Percentiles rank a stretch among this genome's conserved stretches.
Evolutionary conservation across 2,113 vertebrate species (phyloP).

Genomic region (Cololabis saira): DNA sequence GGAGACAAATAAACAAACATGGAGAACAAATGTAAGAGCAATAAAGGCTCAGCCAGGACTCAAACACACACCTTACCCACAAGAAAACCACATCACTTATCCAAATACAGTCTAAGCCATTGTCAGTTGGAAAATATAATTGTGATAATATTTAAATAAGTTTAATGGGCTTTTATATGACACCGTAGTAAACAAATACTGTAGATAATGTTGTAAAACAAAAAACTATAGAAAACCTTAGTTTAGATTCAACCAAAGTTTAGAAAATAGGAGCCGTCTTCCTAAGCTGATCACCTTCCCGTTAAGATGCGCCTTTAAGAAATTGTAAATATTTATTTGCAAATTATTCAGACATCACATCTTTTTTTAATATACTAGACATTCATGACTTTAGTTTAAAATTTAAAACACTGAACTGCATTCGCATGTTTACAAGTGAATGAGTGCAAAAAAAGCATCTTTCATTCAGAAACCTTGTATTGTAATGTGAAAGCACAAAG

Average conservation of each 20-base stretch:
- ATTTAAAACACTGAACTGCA: constrained; percentile 38
- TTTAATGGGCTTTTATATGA: too few relatives aligned
- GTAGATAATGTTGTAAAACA: too few relatives aligned
- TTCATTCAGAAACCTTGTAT: constrained; percentile 20
- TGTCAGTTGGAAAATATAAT: constrained; percentile 45
- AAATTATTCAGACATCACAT: constrained; percentile 32
- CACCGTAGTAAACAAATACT: too few relatives aligned
- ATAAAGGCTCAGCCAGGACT: background rate
- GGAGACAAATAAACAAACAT: too few relatives aligned
- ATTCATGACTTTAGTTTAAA: constrained; percentile 9
- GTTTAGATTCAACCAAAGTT: too few relatives aligned
- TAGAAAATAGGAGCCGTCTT: too few relatives aligned
- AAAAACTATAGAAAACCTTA: too few relatives aligned
- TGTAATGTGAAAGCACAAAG: constrained; percentile 26
- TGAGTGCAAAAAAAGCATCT: constrained; percentile 12
- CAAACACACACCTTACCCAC: constrained; percentile 24
- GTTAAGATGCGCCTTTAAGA: too few relatives aligned
- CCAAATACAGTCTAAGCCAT: constrained; percentile 12
- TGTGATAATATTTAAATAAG: background rate
- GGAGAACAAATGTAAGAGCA: too few relatives aligned
- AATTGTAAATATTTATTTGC: constrained; percentile 13
- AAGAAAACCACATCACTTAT: constrained; percentile 4
- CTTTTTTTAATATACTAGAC: constrained; percentile 23
- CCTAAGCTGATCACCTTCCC: too few relatives aligned
- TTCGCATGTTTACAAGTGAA: constrained; percentile 24